A percentile compares a stretch with the other conserved stretches of the same genome.
phyloP scores from a whole-genome alignment of 2,888 invertebrate genomes.

The Oxycera nigricornis region DNA sequence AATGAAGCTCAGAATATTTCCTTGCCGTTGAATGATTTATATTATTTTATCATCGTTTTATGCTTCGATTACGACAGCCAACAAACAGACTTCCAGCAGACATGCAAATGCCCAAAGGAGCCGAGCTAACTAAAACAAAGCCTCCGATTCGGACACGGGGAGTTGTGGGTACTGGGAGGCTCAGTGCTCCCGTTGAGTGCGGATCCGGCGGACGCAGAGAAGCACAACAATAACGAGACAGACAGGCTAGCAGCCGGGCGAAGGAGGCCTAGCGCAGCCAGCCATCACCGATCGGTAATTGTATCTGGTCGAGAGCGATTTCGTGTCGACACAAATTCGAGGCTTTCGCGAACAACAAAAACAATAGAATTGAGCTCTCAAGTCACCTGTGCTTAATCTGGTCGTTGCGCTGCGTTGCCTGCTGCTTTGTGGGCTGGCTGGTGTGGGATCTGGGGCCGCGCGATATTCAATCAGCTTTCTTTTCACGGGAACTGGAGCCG shows the following conservation, averaged over 20 bases:
- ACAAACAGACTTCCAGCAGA: too few relatives aligned
- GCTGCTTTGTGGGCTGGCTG: background rate
- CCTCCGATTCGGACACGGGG: too few relatives aligned
- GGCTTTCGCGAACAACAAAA: background rate
- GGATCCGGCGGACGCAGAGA: background rate
- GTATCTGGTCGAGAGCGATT: background rate
- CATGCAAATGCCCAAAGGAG: too few relatives aligned
- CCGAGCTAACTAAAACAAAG: too few relatives aligned
- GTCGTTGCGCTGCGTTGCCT: too few relatives aligned
- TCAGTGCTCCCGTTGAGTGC: too few relatives aligned
- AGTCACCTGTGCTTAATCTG: background rate
- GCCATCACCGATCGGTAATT: background rate
- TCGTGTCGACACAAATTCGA: background rate
- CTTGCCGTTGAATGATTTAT: too few relatives aligned
- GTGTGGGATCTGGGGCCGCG: conserved; percentile 14
- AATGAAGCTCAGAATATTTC: too few relatives aligned
- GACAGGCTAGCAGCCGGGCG: background rate
- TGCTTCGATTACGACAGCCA: too few relatives aligned
- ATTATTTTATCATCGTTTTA: too few relatives aligned
- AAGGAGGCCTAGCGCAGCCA: too few relatives aligned
- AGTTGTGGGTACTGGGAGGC: too few relatives aligned
- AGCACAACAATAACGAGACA: background rate
- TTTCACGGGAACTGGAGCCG: conserved; percentile 4
- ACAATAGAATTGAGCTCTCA: background rate
- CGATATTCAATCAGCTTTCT: conserved; percentile 2